Evolutionary conservation across 2,888 invertebrate genomes (phyloP).

Genomic region (Cyclophora punctaria): DNA sequence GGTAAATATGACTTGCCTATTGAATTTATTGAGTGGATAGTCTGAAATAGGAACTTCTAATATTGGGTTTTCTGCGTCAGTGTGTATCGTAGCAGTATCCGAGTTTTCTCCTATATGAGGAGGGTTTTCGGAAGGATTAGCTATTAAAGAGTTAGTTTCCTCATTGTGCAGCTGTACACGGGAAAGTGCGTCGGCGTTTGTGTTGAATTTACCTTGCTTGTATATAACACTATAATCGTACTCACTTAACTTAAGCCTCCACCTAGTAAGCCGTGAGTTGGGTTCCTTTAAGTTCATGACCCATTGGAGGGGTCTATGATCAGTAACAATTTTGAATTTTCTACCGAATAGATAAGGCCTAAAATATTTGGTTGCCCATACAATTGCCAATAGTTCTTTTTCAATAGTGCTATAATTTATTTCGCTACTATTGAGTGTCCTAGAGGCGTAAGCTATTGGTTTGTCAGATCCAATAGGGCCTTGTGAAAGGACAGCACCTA

Average conservation of each 20-base stretch:
- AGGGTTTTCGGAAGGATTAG: not conserved
- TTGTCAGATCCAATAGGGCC: slow-evolving; percentile 16
- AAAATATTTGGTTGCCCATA: slow-evolving; percentile 17
- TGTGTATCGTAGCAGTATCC: slow-evolving; percentile 16
- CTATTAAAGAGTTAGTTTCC: slow-evolving; percentile 1
- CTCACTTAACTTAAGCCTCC: slow-evolving; percentile 23
- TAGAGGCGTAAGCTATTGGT: slow-evolving; percentile 10
- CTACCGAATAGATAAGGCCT: too few species aligned
- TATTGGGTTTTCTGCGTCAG: slow-evolving; percentile 16
- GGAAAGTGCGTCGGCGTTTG: slow-evolving; percentile 17
- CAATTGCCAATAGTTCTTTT: slow-evolving; percentile 32
- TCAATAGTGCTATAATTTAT: slow-evolving; percentile 23
- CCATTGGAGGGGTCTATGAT: slow-evolving; percentile 30
- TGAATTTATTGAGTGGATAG: slow-evolving; percentile 18
- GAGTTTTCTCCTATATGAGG: not conserved
- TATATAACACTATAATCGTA: slow-evolving; percentile 15
- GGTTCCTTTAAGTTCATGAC: slow-evolving; percentile 32
- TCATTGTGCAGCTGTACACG: slow-evolving; percentile 14
- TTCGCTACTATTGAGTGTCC: slow-evolving; percentile 27
- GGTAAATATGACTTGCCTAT: slow-evolving; percentile 13
- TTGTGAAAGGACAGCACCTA: slow-evolving; percentile 24
- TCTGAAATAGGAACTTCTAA: slow-evolving; percentile 19
- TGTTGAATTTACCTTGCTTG: slow-evolving; percentile 12
- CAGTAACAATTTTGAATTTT: slow-evolving; percentile 3
- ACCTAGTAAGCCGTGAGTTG: slow-evolving; percentile 26